These are phyloP conservation scores for Abramis brama DNA, from an alignment of 2,113 vertebrate species.

Conservation along the genomic window DNA sequence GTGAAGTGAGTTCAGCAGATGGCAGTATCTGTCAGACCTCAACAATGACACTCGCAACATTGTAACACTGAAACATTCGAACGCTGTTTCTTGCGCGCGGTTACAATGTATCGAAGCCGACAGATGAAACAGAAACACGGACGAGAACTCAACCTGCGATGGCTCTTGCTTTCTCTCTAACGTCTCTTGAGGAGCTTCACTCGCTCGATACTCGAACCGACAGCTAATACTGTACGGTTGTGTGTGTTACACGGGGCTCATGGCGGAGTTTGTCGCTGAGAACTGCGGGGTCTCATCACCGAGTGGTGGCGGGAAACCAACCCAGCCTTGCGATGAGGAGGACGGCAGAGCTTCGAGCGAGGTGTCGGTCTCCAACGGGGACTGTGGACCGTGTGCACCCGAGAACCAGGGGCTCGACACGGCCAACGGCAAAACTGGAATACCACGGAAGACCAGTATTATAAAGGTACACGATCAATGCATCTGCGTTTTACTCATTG, in stretches of 20 bases:
- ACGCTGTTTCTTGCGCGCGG: neutral
- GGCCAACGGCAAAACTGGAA: constrained; percentile 80
- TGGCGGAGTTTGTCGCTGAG: constrained; percentile 76
- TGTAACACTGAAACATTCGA: constrained; percentile 44
- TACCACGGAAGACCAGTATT: constrained; percentile 93
- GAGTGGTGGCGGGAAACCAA: constrained; percentile 57
- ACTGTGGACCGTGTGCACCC: constrained; percentile 80
- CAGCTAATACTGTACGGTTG: constrained; percentile 10
- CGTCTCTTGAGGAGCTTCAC: constrained; percentile 15
- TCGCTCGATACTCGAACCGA: constrained; percentile 36
- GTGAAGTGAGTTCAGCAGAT: constrained; percentile 53
- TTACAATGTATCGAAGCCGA: constrained; percentile 34
- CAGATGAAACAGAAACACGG: constrained; percentile 17
- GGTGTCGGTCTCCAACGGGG: constrained; percentile 82
- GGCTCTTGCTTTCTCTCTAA: constrained; percentile 11
- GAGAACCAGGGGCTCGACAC: constrained; percentile 76
- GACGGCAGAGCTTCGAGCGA: constrained; percentile 77
- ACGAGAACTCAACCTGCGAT: constrained; percentile 33
- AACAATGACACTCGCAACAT: constrained; percentile 52
- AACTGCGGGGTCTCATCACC: constrained; percentile 67
- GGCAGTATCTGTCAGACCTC: constrained; percentile 53
- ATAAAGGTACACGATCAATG: constrained; percentile 86
- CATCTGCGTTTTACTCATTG: neutral
- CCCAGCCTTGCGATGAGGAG: constrained; percentile 66
- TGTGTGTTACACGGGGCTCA: constrained; percentile 62